Conservation (phyloP, 1,140 invertebrate species). For the Drusus annulatus region DNA sequence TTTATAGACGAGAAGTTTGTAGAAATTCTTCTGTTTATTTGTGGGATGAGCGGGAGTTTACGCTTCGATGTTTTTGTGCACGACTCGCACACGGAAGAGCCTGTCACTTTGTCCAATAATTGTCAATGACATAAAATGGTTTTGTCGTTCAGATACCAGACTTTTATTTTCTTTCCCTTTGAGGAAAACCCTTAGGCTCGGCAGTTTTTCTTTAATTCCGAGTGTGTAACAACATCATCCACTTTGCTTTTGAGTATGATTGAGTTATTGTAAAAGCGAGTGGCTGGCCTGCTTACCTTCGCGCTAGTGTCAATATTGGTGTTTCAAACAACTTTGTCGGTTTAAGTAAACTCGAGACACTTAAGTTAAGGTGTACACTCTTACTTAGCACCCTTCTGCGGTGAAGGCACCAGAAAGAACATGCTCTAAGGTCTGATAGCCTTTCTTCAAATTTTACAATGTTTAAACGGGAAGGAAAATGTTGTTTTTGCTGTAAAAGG, state of each 20-base stretch:
- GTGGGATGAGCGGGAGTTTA: neutral
- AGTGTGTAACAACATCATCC: slow-evolving; percentile 24
- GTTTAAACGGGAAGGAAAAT: no score
- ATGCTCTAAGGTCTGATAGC: slow-evolving; percentile 36
- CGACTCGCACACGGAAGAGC: neutral
- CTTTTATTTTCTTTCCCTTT: neutral
- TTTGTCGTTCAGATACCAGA: no score
- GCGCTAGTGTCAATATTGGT: slow-evolving; percentile 55
- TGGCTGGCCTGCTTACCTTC: slow-evolving; percentile 50
- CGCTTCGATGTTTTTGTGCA: no score
- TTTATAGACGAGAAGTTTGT: no score
- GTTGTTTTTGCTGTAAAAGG: no score
- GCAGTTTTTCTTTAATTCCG: slow-evolving; percentile 27
- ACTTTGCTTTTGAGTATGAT: slow-evolving; percentile 39
- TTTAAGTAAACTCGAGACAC: slow-evolving; percentile 54
- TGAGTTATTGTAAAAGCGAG: slow-evolving; percentile 55
- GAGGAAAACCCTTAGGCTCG: neutral
- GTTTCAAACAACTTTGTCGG: slow-evolving; percentile 55
- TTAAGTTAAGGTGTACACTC: slow-evolving; percentile 49
- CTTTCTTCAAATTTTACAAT: slow-evolving; percentile 42
- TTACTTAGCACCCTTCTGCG: slow-evolving; percentile 49
- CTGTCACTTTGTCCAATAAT: no score
- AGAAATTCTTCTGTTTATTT: neutral
- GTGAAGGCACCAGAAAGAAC: neutral
- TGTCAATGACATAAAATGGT: no score